These are phyloP conservation scores for Radopholus similis DNA, from an alignment of 1,140 invertebrate genomes.

Conservation along the genomic window DNA sequence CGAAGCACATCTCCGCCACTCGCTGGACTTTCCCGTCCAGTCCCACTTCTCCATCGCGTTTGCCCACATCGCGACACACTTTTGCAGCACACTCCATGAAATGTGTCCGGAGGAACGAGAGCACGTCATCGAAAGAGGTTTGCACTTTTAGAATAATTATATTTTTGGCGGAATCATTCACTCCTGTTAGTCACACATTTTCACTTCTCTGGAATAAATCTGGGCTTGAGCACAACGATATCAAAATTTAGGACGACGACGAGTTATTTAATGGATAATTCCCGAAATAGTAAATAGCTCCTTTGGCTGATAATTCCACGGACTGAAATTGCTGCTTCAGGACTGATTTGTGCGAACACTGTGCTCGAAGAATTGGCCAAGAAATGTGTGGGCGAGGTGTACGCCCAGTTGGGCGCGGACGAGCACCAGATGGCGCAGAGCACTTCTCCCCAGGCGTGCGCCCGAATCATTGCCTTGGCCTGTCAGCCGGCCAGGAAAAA, in stretches of 20 bases:
- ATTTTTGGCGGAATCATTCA: not conserved
- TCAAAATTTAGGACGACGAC: too few species aligned
- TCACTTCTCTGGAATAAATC: too few species aligned
- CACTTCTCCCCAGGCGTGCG: slow-evolving; percentile 68
- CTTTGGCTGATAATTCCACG: not conserved
- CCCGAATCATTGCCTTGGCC: slow-evolving; percentile 60
- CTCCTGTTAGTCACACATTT: not conserved
- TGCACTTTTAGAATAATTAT: not conserved
- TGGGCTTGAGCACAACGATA: too few species aligned
- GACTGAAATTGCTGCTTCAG: not conserved
- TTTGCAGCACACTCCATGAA: slow-evolving; percentile 94
- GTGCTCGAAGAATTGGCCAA: slow-evolving; percentile 74
- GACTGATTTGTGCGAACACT: slow-evolving; percentile 70
- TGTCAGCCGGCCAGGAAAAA: slow-evolving; percentile 29
- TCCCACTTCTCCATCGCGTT: slow-evolving; percentile 85
- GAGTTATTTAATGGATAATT: too few species aligned
- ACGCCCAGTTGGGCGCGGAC: slow-evolving; percentile 83
- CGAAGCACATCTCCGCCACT: slow-evolving; percentile 43
- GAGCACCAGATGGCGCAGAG: slow-evolving; percentile 97
- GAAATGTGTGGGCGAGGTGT: slow-evolving; percentile 28
- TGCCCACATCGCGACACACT: slow-evolving; percentile 92
- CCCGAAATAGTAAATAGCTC: too few species aligned
- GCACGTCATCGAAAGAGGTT: slow-evolving; percentile 47
- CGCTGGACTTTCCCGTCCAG: slow-evolving; percentile 50
- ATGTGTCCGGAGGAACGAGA: slow-evolving; percentile 89